These are phyloP conservation scores for Globodera ellingtonae DNA, from an alignment of 1,140 invertebrate genomes.

Conservation along the genomic window DNA sequence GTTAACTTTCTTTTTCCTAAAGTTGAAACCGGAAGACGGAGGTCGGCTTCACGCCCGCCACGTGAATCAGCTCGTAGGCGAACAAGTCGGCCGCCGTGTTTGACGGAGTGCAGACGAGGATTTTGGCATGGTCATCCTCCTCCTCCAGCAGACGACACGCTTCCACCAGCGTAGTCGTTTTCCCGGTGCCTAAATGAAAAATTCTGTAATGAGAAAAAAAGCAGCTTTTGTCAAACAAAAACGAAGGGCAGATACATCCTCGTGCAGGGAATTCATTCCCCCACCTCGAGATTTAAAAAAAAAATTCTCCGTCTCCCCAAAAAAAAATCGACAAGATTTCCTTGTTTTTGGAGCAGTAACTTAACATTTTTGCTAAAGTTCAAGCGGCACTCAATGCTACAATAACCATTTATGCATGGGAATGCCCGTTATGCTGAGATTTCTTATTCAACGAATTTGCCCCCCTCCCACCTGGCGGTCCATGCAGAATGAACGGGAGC, in stretches of 20 bases:
- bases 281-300: too few species aligned
- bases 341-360: too few species aligned
- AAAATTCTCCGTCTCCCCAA: too few species aligned
- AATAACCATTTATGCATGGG: too few species aligned
- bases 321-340: too few species aligned
- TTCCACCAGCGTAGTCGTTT: slow-evolving; percentile 35
- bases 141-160: slow-evolving; percentile 27
- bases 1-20: not conserved
- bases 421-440: too few species aligned
- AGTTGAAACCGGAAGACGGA: slow-evolving; percentile 20
- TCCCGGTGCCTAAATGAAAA: slow-evolving; percentile 30
- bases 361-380: too few species aligned
- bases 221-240: too few species aligned
- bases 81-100: slow-evolving; percentile 40
- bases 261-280: too few species aligned
- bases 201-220: not conserved
- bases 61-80: slow-evolving; percentile 29
- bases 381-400: too few species aligned
- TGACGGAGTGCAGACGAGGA: slow-evolving; percentile 35
- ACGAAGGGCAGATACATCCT: too few species aligned
- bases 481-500: slow-evolving; percentile 28
- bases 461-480: slow-evolving; percentile 22
- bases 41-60: not conserved
- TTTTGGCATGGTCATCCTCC: not conserved
- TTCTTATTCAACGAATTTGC: not conserved